phyloP scores from a whole-genome alignment of 2,888 invertebrate genomes.

The Phania funesta region DNA sequence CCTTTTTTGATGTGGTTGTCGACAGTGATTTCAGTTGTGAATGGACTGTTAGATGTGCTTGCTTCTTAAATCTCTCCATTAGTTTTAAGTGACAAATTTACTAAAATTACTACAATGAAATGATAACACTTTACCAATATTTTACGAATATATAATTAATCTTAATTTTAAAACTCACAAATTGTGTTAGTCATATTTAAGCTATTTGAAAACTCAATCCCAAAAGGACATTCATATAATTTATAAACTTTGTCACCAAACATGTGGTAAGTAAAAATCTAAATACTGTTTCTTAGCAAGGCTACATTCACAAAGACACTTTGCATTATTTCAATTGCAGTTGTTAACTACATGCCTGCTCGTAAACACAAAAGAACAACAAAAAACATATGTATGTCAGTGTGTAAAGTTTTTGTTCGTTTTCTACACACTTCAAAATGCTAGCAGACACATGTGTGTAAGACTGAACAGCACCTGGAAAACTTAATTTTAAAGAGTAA shows the following conservation, averaged over 20 bases:
- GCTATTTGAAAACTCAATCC: background rate
- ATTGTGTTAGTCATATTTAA: background rate
- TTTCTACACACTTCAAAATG: conserved; percentile 10
- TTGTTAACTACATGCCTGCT: conserved; percentile 42
- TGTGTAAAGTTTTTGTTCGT: conserved; percentile 9
- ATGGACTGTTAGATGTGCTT: no score
- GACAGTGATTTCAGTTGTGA: no score
- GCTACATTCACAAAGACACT: background rate
- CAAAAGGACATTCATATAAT: conserved; percentile 11
- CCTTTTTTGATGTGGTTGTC: no score
- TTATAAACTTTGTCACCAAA: conserved; percentile 28
- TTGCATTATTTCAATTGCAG: conserved; percentile 36
- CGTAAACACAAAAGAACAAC: conserved; percentile 41
- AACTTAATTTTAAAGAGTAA: conserved; percentile 34
- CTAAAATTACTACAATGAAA: no score
- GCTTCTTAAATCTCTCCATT: no score
- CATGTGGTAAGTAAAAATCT: background rate
- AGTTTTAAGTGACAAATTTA: no score
- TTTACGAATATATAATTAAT: no score
- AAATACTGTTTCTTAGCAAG: conserved; percentile 40
- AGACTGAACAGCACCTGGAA: conserved; percentile 43
- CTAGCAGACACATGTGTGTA: background rate
- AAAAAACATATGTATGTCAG: background rate
- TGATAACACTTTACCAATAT: no score
- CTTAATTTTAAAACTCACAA: background rate